phyloP scores from a whole-genome alignment of 1,140 invertebrate species.

The Chelonus insularis region DNA sequence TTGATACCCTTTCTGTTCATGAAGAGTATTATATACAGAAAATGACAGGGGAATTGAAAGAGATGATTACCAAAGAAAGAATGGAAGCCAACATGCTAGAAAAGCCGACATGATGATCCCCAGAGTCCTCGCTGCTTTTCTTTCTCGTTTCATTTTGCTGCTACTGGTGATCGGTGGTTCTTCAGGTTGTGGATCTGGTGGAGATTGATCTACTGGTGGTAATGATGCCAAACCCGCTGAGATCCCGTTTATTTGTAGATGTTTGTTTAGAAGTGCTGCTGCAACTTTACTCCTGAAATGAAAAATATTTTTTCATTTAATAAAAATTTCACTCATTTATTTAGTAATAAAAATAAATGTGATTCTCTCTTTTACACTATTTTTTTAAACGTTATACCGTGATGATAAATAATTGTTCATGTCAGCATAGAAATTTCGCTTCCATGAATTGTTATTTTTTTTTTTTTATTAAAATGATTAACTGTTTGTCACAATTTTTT shows the following conservation, averaged over 20 bases:
- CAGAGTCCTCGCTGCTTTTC: conserved; percentile 91
- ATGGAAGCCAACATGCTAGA: conserved; percentile 91
- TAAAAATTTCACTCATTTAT: not conserved
- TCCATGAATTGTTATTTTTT: too few species aligned
- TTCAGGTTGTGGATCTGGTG: conserved; percentile 54
- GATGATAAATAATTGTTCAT: too few species aligned
- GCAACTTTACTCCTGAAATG: conserved; percentile 78
- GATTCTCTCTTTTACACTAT: too few species aligned
- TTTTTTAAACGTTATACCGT: too few species aligned
- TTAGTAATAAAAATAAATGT: not conserved
- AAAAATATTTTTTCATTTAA: conserved; percentile 16
- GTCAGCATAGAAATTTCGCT: too few species aligned
- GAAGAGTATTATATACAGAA: not conserved
- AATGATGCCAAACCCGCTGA: conserved; percentile 67
- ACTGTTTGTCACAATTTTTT: too few species aligned
- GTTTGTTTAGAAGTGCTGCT: conserved; percentile 80
- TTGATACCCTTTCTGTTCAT: too few species aligned
- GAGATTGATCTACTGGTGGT: conserved; percentile 59
- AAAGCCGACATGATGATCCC: conserved; percentile 96
- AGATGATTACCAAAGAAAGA: conserved; percentile 80
- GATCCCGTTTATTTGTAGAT: conserved; percentile 84
- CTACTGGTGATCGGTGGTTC: conserved; percentile 60
- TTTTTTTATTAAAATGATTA: too few species aligned
- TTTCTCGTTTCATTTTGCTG: conserved; percentile 87
- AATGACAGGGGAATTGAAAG: conserved; percentile 4